Evolutionary conservation across 2,888 invertebrate genomes (phyloP), one percentile per base, ranked within the genome.

Genomic region (Congeria kusceri): DNA sequence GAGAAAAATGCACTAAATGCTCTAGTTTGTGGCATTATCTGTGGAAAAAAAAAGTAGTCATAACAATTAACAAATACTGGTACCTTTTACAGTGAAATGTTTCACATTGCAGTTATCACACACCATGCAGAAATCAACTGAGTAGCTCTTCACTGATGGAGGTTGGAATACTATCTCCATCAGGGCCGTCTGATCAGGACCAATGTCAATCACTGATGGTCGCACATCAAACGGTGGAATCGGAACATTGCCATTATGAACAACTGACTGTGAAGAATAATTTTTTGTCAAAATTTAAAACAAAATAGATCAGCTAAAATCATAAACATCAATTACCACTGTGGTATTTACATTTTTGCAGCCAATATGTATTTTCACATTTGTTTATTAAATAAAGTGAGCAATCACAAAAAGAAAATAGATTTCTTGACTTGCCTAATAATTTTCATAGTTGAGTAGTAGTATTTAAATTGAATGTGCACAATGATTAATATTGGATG

Each of bases 51-150:
- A 39, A 39, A 39, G 39, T 5, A 39, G 79, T 39, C 39, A 39
- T 39, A 15, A 39, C 9, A 39, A 39, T 9, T 11, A 39, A 39
- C 13, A 3, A 39, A 11, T 13, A 39, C 39, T 39, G 39, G 3
- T 39, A 92, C 93, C 93, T 89, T 86, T 90, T 1, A 93, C 61
- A 2, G 82, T 87, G 69, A 92, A 90, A 74, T 92, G 88, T 62
- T 87, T 88, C 29, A 92, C 90, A 39, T 93, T 91, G 71, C 93
- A 93, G 85, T 93, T 93, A 82, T 93, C 93, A 89, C 93, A 93
- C 53, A 92, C 86, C 49, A 93, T 83, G n/a, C 90, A 87, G 61
- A 93, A 83, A 32, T 90, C 89, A 67, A 92, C 88, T 4, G 83
- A 80, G 83, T 87, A 93, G 7, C 64, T 80, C 65, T 87, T 86